phyloP scores from a whole-genome alignment of 2,888 invertebrate genomes.

The Chrysopilus asiliformis region DNA sequence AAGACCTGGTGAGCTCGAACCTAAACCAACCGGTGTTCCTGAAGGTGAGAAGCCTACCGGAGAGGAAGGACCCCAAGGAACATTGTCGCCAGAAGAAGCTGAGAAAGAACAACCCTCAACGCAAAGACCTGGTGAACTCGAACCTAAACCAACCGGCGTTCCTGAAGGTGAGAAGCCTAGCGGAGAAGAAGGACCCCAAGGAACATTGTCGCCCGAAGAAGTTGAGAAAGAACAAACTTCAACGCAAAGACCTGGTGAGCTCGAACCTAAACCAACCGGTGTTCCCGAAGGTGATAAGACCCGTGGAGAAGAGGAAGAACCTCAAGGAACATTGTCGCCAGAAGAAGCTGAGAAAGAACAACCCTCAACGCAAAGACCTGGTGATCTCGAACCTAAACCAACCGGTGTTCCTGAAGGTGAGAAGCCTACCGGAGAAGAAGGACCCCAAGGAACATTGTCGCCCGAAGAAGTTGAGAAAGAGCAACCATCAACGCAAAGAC shows the following conservation, averaged over 20 bases:
- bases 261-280: constrained; percentile 5
- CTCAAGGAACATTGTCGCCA: constrained; percentile 6
- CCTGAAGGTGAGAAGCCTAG: too few species aligned
- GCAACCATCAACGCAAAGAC: constrained; percentile 13
- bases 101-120: too few species aligned
- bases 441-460: neutral
- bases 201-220: too few species aligned
- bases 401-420: neutral
- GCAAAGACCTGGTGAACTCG: neutral
- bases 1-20: too few species aligned
- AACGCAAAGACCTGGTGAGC: too few species aligned
- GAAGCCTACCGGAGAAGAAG: constrained; percentile 1
- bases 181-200: too few species aligned
- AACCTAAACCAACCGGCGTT: neutral
- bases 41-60: too few species aligned
- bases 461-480: constrained; percentile 16
- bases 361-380: too few species aligned
- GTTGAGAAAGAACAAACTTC: too few species aligned
- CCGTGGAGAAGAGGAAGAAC: constrained; percentile 13
- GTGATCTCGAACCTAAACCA: neutral
- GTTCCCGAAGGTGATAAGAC: constrained; percentile 9
- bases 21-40: neutral
- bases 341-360: neutral
- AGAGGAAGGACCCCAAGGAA: too few species aligned
- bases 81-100: too few species aligned